phyloP scores from a whole-genome alignment of 2,797 vertebrate genomes.

The Ctenopoma multispine region DNA sequence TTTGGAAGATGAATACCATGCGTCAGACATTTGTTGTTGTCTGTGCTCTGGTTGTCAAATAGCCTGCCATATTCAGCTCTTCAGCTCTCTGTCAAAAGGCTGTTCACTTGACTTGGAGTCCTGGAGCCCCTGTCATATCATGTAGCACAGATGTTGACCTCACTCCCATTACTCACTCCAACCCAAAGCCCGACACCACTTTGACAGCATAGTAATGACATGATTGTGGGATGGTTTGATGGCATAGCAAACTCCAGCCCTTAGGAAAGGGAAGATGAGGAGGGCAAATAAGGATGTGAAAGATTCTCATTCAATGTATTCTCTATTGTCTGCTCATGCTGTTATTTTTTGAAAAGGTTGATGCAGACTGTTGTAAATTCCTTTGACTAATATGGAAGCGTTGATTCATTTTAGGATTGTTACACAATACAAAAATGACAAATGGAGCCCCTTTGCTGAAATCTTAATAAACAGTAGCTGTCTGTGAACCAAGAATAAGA shows the following conservation, averaged over 20 bases:
- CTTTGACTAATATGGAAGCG: constrained; percentile 48
- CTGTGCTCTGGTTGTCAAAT: constrained; percentile 59
- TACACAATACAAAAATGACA: constrained; percentile 48
- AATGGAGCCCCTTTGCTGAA: constrained; percentile 49
- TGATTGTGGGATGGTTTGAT: constrained; percentile 69
- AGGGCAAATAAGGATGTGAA: constrained; percentile 60
- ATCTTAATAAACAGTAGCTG: constrained; percentile 56
- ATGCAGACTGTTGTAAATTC: constrained; percentile 37
- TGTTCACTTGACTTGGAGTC: constrained; percentile 74
- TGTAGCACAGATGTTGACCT: constrained; percentile 78
- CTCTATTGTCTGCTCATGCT: constrained; percentile 14
- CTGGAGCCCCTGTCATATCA: constrained; percentile 77
- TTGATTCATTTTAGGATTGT: constrained; percentile 49
- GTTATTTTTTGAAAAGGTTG: constrained; percentile 32
- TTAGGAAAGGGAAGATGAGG: constrained; percentile 56
- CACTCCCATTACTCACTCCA: constrained; percentile 77
- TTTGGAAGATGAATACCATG: constrained; percentile 26
- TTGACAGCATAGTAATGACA: constrained; percentile 77
- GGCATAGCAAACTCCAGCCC: constrained; percentile 70
- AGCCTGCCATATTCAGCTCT: constrained; percentile 47
- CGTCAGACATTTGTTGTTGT: constrained; percentile 41
- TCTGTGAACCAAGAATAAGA: constrained; percentile 54
- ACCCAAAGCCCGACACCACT: constrained; percentile 71
- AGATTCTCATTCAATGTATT: constrained; percentile 43
- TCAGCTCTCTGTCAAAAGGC: constrained; percentile 71